phyloP scores from a whole-genome alignment of 2,797 vertebrate genomes.

The Eulemur mongoz region DNA sequence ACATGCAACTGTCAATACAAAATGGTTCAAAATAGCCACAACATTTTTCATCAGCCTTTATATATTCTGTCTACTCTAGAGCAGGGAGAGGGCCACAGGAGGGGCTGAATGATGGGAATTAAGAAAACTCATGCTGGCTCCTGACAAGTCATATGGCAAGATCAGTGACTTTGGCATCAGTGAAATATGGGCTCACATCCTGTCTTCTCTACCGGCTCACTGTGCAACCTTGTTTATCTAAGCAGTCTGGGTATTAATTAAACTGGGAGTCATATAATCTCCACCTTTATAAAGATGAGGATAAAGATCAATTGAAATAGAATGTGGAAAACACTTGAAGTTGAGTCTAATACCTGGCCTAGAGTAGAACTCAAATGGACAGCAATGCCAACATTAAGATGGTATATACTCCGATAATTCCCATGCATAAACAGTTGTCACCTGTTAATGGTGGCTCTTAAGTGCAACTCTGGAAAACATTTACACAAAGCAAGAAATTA shows the following conservation, averaged over 20 bases:
- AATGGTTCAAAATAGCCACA: conserved; percentile 29
- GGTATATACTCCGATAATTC: background rate
- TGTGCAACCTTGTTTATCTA: background rate
- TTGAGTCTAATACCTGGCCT: background rate
- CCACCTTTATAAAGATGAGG: background rate
- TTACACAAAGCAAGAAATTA: conserved; percentile 34
- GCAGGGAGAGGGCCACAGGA: background rate
- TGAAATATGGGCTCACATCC: background rate
- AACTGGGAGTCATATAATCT: background rate
- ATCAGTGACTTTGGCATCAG: background rate
- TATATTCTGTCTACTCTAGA: background rate
- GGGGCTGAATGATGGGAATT: background rate
- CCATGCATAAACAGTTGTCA: background rate
- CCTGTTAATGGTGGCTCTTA: background rate
- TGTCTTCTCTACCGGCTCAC: background rate
- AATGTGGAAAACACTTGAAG: background rate
- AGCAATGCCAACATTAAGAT: background rate
- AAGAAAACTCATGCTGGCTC: background rate
- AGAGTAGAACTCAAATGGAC: background rate
- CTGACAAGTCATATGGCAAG: background rate
- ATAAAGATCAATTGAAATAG: background rate
- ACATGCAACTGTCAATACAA: background rate
- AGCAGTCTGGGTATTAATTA: background rate
- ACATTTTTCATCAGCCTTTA: background rate
- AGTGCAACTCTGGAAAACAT: conserved; percentile 20